These are phyloP conservation scores for Aradus depressus DNA, from an alignment of 2,888 invertebrate species.

Conservation along the genomic window DNA sequence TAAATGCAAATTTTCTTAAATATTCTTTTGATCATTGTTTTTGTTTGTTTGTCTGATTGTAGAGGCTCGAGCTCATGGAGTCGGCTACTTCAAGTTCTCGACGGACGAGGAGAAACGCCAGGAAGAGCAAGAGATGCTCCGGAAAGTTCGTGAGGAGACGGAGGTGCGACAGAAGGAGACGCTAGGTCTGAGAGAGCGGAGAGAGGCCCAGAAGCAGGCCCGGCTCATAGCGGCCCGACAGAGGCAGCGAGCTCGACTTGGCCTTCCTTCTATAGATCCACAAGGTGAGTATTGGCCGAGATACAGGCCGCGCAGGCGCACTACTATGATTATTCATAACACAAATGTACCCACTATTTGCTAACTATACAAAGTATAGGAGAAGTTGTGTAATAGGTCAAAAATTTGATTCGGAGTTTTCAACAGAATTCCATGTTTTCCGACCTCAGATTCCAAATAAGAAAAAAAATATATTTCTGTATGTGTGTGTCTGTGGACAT, in stretches of 20 bases:
- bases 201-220: slow-evolving; percentile 56
- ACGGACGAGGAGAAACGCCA: slow-evolving; percentile 67
- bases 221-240: slow-evolving; percentile 61
- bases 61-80: slow-evolving; percentile 88
- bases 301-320: too few species aligned
- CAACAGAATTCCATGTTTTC: too few species aligned
- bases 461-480: too few species aligned
- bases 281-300: slow-evolving; percentile 37
- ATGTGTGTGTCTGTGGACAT: too few species aligned
- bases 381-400: too few species aligned
- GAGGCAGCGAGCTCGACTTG: slow-evolving; percentile 58
- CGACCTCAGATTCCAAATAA: too few species aligned
- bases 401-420: too few species aligned
- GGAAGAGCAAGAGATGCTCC: slow-evolving; percentile 68
- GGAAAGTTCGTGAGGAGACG: slow-evolving; percentile 58
- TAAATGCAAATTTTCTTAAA: too few species aligned
- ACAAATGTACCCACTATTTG: too few species aligned
- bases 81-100: slow-evolving; percentile 83
- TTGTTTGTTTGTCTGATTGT: too few species aligned
- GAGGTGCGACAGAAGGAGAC: slow-evolving; percentile 53
- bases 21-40: too few species aligned
- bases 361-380: too few species aligned
- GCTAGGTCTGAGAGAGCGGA: slow-evolving; percentile 44
- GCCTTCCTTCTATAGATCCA: slow-evolving; percentile 50
- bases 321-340: background rate